Percentiles rank a stretch among this genome's conserved stretches.
These are phyloP conservation scores for Amphiura filiformis DNA, from an alignment of 35 echinoderm and acorn worm species.

Conservation along the genomic window DNA sequence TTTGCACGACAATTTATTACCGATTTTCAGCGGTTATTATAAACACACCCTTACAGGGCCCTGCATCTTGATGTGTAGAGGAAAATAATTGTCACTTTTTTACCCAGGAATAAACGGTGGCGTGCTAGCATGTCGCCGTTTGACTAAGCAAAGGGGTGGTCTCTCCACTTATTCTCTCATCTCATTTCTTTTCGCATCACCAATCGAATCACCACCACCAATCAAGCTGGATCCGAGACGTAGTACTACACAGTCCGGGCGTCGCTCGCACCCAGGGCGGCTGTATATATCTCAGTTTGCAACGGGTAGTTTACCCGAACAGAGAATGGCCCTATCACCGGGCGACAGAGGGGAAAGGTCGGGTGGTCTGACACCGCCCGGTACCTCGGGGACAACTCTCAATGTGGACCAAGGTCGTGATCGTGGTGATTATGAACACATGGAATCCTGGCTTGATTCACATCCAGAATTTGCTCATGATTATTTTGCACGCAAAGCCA, in stretches of 20 bases:
- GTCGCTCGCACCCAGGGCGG: constrained; percentile 10
- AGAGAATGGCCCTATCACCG: constrained; percentile 13
- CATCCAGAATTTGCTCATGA: constrained; percentile 93
- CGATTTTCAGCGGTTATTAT: too few species aligned
- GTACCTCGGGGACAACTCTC: neutral
- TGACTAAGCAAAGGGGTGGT: neutral
- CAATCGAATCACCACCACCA: neutral
- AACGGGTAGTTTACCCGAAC: neutral
- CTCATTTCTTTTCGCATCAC: constrained; percentile 10
- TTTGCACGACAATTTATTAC: too few species aligned
- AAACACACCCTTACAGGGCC: neutral
- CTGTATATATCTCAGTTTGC: neutral
- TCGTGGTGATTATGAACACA: constrained; percentile 66
- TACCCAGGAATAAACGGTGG: neutral
- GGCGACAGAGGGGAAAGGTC: neutral
- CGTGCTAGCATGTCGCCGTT: neutral
- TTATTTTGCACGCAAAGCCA: constrained; percentile 98
- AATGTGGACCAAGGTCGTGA: neutral
- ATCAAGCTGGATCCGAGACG: constrained; percentile 6
- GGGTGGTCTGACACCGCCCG: neutral
- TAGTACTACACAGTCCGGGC: neutral
- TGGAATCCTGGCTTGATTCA: constrained; percentile 91
- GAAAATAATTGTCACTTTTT: neutral
- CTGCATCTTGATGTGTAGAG: neutral
- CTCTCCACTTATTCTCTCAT: neutral